Conservation (phyloP, 2,888 invertebrate genomes). For the Sinodicranocentrus sp. region DNA sequence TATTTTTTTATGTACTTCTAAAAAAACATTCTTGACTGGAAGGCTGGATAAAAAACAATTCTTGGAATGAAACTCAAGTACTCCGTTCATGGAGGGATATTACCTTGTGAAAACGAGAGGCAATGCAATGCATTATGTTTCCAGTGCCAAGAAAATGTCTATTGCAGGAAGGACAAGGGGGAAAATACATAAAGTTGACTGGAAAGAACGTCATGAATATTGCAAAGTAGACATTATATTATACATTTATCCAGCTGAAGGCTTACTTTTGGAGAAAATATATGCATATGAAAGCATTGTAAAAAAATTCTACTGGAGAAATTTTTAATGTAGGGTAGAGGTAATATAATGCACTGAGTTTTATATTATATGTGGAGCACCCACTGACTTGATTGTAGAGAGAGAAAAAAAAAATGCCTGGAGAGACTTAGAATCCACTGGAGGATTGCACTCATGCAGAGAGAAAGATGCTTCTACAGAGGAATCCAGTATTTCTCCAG, state of each 20-base stretch:
- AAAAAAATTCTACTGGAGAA: no score
- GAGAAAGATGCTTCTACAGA: not conserved
- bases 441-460: not conserved
- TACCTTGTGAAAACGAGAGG: no score
- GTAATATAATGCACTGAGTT: not conserved
- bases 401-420: not conserved
- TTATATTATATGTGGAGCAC: constrained; percentile 8
- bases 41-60: no score
- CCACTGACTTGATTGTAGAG: constrained; percentile 18
- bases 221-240: constrained; percentile 11
- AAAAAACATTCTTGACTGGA: no score
- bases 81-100: not conserved
- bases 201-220: constrained; percentile 35
- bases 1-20: no score
- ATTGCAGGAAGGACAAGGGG: constrained; percentile 3
- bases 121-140: no score
- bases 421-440: not conserved
- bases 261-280: no score
- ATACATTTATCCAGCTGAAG: not conserved
- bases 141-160: constrained; percentile 48
- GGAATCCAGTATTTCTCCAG: no score
- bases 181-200: constrained; percentile 39
- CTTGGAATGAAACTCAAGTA: not conserved
- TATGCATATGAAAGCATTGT: not conserved
- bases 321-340: not conserved